These are phyloP conservation scores for Gopherus evgoodei DNA, from an alignment of 2,113 vertebrate genomes.

Conservation along the genomic window DNA sequence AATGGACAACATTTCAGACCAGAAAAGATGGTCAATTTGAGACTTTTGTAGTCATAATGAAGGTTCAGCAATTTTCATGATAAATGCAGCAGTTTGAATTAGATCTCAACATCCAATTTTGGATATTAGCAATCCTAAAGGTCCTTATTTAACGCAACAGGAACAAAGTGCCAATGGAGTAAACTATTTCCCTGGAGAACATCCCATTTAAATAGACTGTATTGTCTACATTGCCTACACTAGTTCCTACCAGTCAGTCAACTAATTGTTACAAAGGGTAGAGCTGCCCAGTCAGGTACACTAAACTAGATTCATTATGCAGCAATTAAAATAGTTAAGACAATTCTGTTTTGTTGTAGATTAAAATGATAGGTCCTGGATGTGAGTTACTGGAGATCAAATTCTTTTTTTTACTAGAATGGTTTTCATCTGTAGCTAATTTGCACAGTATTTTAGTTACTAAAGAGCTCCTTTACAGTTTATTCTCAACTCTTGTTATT, in stretches of 20 bases:
- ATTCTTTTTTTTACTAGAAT: not conserved
- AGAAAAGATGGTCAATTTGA: not conserved
- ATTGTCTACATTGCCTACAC: not conserved
- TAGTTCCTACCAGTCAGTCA: not conserved
- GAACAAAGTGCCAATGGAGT: not conserved
- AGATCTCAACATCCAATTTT: not conserved
- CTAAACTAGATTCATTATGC: not conserved
- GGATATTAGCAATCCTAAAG: not conserved
- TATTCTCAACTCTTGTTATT: not conserved
- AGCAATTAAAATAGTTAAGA: not conserved
- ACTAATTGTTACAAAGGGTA: not conserved
- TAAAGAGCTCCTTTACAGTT: not conserved
- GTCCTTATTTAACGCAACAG: not conserved
- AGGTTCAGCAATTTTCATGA: not conserved
- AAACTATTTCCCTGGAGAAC: not conserved
- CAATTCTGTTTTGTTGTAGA: accelerated
- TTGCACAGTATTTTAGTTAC: not conserved
- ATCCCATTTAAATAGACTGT: not conserved
- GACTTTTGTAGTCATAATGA: not conserved
- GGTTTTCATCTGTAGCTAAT: not conserved
- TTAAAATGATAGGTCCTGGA: not conserved
- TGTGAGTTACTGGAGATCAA: not conserved
- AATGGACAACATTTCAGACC: not conserved
- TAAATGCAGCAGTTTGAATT: not conserved
- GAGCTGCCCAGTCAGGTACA: not conserved